phyloP scores from a whole-genome alignment of 2,113 vertebrate species.

The Bubo scandiacus region DNA sequence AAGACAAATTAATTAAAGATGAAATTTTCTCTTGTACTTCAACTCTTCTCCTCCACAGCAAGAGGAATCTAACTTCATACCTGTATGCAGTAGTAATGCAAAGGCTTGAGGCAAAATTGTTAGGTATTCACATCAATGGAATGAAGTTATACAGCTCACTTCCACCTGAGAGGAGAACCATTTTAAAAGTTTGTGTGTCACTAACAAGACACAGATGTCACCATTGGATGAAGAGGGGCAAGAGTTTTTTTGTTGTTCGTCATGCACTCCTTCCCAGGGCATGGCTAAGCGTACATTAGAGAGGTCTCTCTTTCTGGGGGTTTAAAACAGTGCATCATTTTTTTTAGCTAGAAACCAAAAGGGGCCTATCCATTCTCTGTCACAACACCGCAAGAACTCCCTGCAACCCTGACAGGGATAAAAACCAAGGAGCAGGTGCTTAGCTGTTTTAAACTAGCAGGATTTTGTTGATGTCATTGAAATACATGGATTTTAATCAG shows the following conservation, averaged over 20 bases:
- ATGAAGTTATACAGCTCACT: constrained; percentile 29
- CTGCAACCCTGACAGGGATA: neutral
- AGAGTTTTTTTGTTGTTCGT: neutral
- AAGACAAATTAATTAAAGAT: neutral
- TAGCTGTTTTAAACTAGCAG: neutral
- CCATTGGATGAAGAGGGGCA: neutral
- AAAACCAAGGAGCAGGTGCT: neutral
- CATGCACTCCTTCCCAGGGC: neutral
- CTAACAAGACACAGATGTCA: constrained; percentile 1
- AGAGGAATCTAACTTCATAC: constrained; percentile 17
- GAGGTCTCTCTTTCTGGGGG: neutral
- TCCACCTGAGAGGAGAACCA: constrained; percentile 19
- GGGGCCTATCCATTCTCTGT: neutral
- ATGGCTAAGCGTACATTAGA: accelerated
- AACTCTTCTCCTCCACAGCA: neutral
- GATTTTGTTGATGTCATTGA: neutral
- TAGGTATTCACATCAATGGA: constrained; percentile 9
- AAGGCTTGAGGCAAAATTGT: constrained; percentile 26
- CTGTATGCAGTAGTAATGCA: neutral
- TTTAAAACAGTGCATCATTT: neutral
- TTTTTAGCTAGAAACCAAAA: neutral
- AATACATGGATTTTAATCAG: neutral
- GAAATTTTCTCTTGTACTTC: neutral
- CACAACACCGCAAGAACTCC: neutral
- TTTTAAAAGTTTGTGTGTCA: neutral